These are phyloP conservation scores for Anser brachyrhynchus DNA, from an alignment of 2,113 vertebrate species.

Conservation along the genomic window DNA sequence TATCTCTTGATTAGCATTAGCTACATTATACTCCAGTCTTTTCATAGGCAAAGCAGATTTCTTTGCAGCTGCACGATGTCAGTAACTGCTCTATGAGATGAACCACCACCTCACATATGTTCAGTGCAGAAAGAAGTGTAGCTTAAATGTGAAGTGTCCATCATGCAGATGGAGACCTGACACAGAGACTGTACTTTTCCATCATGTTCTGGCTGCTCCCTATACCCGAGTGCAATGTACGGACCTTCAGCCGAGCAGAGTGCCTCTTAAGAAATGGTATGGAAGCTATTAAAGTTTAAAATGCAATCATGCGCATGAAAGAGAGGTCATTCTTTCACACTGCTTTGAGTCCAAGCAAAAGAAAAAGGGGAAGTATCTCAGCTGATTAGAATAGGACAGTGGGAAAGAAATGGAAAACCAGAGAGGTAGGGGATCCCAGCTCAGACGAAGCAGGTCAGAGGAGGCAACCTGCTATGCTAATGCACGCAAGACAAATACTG, in stretches of 20 bases:
- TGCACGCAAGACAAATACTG: not conserved
- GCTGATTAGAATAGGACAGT: slow-evolving; percentile 4
- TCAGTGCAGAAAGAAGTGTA: not conserved
- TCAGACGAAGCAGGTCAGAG: not conserved
- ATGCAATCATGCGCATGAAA: slow-evolving; percentile 52
- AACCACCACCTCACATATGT: not conserved
- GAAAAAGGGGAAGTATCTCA: not conserved
- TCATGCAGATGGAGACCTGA: not conserved
- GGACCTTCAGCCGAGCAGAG: slow-evolving; percentile 25
- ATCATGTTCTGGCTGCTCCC: not conserved
- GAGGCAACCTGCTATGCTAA: not conserved
- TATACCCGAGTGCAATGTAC: not conserved
- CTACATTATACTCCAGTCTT: not conserved
- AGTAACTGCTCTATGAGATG: not conserved
- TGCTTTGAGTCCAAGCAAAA: not conserved
- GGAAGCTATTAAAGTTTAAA: slow-evolving; percentile 74
- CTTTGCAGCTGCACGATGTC: slow-evolving; percentile 3
- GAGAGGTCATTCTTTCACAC: slow-evolving; percentile 39
- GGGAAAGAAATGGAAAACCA: not conserved
- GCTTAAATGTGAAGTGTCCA: not conserved
- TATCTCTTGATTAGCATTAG: slow-evolving; percentile 33
- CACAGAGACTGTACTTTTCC: not conserved
- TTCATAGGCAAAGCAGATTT: not conserved
- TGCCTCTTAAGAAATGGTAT: slow-evolving; percentile 11
- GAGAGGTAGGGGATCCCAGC: not conserved